Conservation (phyloP, 2,113 vertebrate genomes). For the Eubucco bourcierii region DNA sequence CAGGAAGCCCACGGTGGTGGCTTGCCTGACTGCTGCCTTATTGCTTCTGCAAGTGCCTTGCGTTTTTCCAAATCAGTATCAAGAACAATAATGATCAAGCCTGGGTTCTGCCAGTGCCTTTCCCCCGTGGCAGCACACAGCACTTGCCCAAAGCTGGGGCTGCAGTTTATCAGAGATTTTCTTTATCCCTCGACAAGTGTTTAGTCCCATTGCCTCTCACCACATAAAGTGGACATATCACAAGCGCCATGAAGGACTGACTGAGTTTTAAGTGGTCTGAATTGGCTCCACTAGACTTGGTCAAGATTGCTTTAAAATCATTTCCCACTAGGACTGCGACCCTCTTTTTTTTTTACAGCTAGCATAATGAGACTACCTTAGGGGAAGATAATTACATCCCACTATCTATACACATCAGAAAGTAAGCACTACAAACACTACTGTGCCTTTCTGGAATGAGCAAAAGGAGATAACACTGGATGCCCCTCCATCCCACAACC, state of each 20-base stretch:
- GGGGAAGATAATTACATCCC: constrained; percentile 47
- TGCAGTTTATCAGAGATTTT: background rate
- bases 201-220: background rate
- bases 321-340: constrained; percentile 51
- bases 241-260: constrained; percentile 19
- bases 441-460: background rate
- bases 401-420: constrained; percentile 36
- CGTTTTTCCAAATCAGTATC: background rate
- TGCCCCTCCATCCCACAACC: background rate
- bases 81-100: background rate
- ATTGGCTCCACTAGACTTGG: constrained; percentile 55
- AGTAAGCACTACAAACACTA: background rate
- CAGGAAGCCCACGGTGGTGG: background rate
- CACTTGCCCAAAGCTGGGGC: background rate
- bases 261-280: constrained; percentile 58
- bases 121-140: background rate
- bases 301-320: constrained; percentile 64
- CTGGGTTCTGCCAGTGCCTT: accelerated
- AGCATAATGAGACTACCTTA: constrained; percentile 12
- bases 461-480: background rate
- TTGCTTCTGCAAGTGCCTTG: background rate
- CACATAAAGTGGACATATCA: constrained; percentile 17
- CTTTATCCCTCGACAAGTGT: constrained; percentile 12
- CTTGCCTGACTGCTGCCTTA: background rate
- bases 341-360: constrained; percentile 33